phyloP scores from a whole-genome alignment of 1,140 invertebrate genomes.

The Pseudomyrmex gracilis region DNA sequence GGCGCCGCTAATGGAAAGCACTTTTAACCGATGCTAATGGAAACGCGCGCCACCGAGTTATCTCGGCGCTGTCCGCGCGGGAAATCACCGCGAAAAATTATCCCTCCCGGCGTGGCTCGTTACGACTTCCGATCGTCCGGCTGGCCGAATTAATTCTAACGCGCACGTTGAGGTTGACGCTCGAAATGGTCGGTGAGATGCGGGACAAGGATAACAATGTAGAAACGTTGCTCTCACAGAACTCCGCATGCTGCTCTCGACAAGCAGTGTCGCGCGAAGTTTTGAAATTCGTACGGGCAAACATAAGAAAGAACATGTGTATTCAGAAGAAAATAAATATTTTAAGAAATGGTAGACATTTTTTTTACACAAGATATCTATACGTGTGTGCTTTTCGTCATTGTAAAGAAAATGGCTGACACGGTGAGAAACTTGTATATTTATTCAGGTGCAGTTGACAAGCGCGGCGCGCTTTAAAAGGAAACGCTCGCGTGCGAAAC shows the following conservation, averaged over 20 bases:
- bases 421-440: neutral
- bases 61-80: conserved; percentile 27
- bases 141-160: conserved; percentile 17
- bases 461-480: neutral
- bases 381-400: too few relatives aligned
- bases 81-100: conserved; percentile 67
- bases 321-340: neutral
- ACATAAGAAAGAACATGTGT: neutral
- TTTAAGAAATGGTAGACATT: neutral
- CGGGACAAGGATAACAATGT: neutral
- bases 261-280: conserved; percentile 15
- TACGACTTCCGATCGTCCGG: conserved; percentile 42
- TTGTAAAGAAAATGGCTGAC: neutral
- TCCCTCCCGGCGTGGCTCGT: conserved; percentile 51
- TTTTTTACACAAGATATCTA: conserved; percentile 13
- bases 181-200: neutral
- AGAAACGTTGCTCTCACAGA: neutral
- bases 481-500: conserved; percentile 1
- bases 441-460: conserved; percentile 19
- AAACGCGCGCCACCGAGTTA: conserved; percentile 76
- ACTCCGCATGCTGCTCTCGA: neutral
- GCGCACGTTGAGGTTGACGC: conserved; percentile 34
- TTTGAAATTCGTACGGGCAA: neutral
- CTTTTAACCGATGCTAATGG: conserved; percentile 83
- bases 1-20: conserved; percentile 80